Evolutionary conservation across 2,113 vertebrate genomes (phyloP).

Genomic region (Toxotes jaculatrix): DNA sequence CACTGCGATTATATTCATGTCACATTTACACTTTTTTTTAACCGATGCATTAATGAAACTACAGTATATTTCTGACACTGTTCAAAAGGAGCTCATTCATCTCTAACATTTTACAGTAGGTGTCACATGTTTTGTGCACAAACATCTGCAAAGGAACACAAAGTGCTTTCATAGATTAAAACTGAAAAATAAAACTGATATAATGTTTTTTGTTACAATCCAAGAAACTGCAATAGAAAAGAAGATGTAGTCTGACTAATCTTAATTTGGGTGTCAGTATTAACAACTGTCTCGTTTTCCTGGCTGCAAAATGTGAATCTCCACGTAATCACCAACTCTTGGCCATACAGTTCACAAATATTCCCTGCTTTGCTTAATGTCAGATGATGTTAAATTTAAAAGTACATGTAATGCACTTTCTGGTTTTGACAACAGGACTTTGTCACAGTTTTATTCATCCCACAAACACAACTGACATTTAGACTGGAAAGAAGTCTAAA

Average conservation of each 20-base stretch:
- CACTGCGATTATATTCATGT: too few species aligned
- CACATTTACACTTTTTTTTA: background rate
- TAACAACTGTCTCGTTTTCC: background rate
- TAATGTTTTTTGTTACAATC: background rate
- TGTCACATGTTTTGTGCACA: background rate
- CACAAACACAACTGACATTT: background rate
- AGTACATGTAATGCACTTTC: background rate
- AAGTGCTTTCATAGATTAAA: background rate
- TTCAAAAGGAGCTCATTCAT: background rate
- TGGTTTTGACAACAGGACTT: background rate
- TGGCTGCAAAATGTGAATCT: background rate
- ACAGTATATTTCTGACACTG: background rate
- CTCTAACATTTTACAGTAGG: background rate
- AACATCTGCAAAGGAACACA: background rate
- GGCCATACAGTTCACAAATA: background rate
- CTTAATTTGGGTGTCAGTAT: background rate
- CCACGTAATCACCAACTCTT: background rate
- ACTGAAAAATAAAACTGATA: background rate
- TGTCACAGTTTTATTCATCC: background rate
- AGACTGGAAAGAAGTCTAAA: background rate
- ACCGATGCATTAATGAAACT: background rate
- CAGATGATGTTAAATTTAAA: background rate
- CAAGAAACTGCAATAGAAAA: background rate
- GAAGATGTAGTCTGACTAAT: background rate
- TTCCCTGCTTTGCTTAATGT: background rate